Evolutionary conservation across 2,113 vertebrate genomes (phyloP).

Genomic region (Nycticorax nycticorax): DNA sequence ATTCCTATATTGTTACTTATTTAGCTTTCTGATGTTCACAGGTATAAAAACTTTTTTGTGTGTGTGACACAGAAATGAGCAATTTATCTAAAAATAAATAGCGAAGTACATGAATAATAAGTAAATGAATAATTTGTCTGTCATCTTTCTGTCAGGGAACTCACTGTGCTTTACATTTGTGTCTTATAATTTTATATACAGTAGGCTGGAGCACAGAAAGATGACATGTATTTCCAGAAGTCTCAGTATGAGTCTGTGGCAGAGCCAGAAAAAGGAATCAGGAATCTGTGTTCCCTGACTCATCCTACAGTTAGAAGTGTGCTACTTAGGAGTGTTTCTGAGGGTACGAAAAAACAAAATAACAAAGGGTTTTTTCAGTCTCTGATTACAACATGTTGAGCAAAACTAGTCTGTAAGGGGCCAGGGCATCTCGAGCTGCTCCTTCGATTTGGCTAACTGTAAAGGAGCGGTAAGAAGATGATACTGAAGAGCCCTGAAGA

Average conservation of each 20-base stretch:
- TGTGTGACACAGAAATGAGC: background rate
- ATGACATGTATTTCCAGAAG: background rate
- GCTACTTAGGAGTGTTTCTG: background rate
- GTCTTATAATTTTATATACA: background rate
- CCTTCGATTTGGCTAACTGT: background rate
- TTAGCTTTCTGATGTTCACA: background rate
- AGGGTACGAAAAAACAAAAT: background rate
- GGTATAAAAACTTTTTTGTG: background rate
- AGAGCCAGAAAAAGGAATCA: background rate
- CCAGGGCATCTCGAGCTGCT: background rate
- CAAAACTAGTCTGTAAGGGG: background rate
- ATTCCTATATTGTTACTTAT: background rate
- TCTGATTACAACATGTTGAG: background rate
- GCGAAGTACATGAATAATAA: background rate
- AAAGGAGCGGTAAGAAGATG: background rate
- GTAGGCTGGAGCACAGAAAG: background rate
- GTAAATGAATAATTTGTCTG: background rate
- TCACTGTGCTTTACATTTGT: background rate
- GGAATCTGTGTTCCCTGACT: background rate
- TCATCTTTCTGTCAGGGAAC: background rate
- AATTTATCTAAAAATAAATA: conserved; percentile 27
- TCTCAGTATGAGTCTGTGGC: background rate
- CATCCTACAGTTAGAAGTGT: background rate
- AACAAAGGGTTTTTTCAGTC: background rate
- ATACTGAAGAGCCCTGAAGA: background rate